A percentile compares a stretch with the other conserved stretches of the same genome.
Evolutionary conservation across 1,140 invertebrate species (phyloP).

Genomic region (Brachionus calyciflorus): DNA sequence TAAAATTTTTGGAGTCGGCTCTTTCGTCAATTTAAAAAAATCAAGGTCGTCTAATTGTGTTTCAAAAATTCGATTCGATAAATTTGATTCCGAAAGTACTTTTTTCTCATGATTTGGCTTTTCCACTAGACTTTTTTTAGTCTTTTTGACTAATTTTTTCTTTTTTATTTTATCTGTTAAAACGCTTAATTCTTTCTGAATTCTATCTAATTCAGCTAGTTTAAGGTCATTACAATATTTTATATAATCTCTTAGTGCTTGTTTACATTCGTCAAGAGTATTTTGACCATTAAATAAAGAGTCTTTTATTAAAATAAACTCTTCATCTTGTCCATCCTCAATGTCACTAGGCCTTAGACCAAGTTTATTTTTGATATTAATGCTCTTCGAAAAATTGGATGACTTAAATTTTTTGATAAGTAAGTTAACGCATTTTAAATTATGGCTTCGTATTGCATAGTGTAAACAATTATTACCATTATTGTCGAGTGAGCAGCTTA

Average conservation of each 20-base stretch:
- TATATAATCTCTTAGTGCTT: neutral
- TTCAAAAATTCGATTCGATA: neutral
- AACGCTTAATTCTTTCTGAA: neutral
- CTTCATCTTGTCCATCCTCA: neutral
- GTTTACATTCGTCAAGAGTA: conserved; percentile 6
- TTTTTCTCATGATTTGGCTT: neutral
- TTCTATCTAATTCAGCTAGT: neutral
- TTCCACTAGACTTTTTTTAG: neutral
- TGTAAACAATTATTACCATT: conserved; percentile 55
- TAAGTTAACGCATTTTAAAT: conserved; percentile 49
- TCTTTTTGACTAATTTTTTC: conserved; percentile 13
- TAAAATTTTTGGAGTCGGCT: neutral
- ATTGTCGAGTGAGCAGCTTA: conserved; percentile 48
- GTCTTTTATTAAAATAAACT: neutral
- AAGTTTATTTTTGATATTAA: conserved; percentile 49
- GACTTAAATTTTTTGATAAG: conserved; percentile 50
- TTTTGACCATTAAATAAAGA: neutral
- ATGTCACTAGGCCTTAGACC: conserved; percentile 33
- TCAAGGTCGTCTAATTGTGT: conserved; percentile 12
- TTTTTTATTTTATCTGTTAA: neutral
- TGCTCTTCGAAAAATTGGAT: conserved; percentile 47
- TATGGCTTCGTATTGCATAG: conserved; percentile 53
- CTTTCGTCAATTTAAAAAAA: neutral
- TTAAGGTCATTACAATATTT: neutral
- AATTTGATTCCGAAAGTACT: neutral